A percentile compares a stretch with the other conserved stretches of the same genome.
phyloP scores from a whole-genome alignment of 1,140 invertebrate genomes.

The Marisa cornuarietis region DNA sequence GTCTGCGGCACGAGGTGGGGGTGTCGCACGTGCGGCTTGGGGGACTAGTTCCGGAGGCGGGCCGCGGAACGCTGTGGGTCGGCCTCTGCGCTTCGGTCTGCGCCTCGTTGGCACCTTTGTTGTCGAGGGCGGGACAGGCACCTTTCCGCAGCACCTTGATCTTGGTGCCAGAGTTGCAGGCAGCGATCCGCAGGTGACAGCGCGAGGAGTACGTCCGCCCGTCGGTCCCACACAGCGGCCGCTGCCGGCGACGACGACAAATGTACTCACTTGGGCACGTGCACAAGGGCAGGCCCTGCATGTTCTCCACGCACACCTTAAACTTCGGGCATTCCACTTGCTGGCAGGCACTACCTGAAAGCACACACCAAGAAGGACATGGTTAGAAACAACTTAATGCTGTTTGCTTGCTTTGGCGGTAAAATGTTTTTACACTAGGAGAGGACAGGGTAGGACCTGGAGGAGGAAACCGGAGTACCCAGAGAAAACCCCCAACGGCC shows the following conservation, averaged over 20 bases:
- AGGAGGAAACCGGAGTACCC: not conserved
- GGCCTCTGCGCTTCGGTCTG: not conserved
- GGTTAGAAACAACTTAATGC: not conserved
- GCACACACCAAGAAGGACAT: slow-evolving; percentile 9
- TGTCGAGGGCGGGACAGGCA: not conserved
- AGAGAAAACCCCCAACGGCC: not conserved
- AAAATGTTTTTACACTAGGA: not conserved
- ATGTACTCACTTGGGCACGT: slow-evolving; percentile 46
- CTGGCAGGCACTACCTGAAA: slow-evolving; percentile 44
- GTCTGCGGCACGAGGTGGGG: slow-evolving; percentile 13
- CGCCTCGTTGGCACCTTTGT: not conserved
- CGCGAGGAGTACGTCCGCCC: slow-evolving; percentile 45
- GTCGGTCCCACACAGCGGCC: slow-evolving; percentile 49
- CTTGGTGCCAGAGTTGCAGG: slow-evolving; percentile 34
- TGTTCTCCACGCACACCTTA: slow-evolving; percentile 53
- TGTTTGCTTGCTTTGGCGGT: not conserved
- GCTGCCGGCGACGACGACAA: slow-evolving; percentile 32
- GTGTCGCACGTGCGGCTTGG: slow-evolving; percentile 19
- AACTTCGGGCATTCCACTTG: slow-evolving; percentile 48
- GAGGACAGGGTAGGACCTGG: no score
- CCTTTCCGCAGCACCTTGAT: slow-evolving; percentile 26
- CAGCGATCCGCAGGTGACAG: slow-evolving; percentile 43
- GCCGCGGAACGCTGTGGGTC: not conserved
- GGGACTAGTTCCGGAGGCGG: not conserved
- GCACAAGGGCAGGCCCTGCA: slow-evolving; percentile 54